These are phyloP conservation scores for Acrobasis repandana DNA, from an alignment of 2,888 invertebrate species.

Conservation along the genomic window DNA sequence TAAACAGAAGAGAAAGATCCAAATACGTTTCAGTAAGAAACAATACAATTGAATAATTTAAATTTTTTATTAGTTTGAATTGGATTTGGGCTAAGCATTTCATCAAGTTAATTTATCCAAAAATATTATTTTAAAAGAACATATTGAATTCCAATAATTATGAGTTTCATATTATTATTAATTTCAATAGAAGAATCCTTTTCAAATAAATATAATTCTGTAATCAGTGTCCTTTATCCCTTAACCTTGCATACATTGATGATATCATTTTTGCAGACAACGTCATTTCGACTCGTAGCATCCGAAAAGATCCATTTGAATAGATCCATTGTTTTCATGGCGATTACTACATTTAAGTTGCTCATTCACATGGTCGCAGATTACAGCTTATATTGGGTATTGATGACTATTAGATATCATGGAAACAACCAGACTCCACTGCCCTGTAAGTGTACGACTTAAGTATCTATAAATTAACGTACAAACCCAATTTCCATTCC, in stretches of 20 bases:
- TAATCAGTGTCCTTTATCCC: not conserved
- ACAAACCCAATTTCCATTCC: too few relatives aligned
- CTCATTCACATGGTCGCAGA: conserved; percentile 89
- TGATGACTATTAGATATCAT: conserved; percentile 73
- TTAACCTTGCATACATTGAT: conserved; percentile 1
- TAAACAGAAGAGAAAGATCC: conserved; percentile 84
- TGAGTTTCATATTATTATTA: too few relatives aligned
- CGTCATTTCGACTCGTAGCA: conserved; percentile 82
- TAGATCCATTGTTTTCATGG: conserved; percentile 83
- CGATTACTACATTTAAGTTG: conserved; percentile 87
- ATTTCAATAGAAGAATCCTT: too few relatives aligned
- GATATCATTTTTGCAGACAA: conserved; percentile 54
- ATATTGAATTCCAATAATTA: too few relatives aligned
- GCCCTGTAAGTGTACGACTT: conserved; percentile 48
- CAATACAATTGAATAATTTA: not conserved
- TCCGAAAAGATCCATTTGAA: conserved; percentile 83
- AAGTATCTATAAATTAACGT: not conserved
- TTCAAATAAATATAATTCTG: conserved; percentile 21
- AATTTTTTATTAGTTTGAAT: not conserved
- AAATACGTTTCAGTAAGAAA: conserved; percentile 84
- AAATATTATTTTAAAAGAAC: too few relatives aligned
- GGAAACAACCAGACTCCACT: conserved; percentile 54
- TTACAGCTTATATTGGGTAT: conserved; percentile 90
- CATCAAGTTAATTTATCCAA: not conserved
- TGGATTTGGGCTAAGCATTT: not conserved